Percentiles rank a stretch among this genome's conserved stretches.
Evolutionary conservation across 2,113 vertebrate genomes (phyloP).

Genomic region (Ahaetulla prasina): DNA sequence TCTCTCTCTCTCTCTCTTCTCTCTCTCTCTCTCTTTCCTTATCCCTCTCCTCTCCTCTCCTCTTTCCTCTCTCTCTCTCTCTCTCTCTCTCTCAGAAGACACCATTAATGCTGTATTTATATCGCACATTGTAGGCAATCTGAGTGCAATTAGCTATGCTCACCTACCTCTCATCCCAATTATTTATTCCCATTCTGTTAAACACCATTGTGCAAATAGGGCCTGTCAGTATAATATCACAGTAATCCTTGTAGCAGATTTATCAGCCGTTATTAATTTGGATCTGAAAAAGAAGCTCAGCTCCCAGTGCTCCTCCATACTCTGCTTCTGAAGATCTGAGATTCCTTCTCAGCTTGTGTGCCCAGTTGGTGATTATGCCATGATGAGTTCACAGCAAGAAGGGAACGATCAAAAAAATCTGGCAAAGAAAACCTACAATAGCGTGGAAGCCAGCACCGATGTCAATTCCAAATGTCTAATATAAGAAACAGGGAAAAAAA

Average conservation of each 20-base stretch:
- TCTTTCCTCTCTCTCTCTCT: too few species aligned
- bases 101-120: not conserved
- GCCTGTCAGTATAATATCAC: not conserved
- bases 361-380: not conserved
- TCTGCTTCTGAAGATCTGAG: not conserved
- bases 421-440: not conserved
- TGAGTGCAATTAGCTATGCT: not conserved
- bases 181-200: not conserved
- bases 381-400: not conserved
- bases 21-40: too few species aligned
- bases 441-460: not conserved
- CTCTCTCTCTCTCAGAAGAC: not conserved
- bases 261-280: not conserved
- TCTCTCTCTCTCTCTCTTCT: too few species aligned
- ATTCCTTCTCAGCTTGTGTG: not conserved
- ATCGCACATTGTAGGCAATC: not conserved
- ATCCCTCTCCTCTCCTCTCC: too few species aligned
- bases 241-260: not conserved
- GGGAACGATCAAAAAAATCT: not conserved
- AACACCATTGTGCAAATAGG: not conserved
- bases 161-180: not conserved
- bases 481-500: not conserved
- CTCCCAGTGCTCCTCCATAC: not conserved
- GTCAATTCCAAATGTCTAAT: not conserved
- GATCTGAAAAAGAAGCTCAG: not conserved